Percentiles rank a stretch among this genome's conserved stretches.
Evolutionary conservation across 2,888 invertebrate genomes (phyloP).

Genomic region (Drosophila leonis): DNA sequence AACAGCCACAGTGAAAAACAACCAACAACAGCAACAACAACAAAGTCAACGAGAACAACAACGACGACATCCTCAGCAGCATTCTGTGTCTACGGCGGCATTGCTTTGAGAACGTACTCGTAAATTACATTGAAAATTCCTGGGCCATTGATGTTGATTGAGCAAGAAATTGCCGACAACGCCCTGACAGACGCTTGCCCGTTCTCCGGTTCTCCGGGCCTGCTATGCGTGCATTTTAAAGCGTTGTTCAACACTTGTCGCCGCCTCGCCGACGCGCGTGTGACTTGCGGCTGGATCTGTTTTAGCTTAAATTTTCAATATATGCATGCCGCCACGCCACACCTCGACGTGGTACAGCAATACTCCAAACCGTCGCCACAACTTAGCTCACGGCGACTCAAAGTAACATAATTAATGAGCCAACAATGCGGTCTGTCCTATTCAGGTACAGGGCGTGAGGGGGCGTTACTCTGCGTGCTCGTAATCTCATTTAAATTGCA

Average conservation of each 20-base stretch:
- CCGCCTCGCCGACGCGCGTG: not conserved
- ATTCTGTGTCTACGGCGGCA: conserved; percentile 33
- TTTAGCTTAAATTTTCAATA: conserved; percentile 67
- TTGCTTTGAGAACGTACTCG: conserved; percentile 61
- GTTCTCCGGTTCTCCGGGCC: conserved; percentile 19
- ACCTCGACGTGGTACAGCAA: conserved; percentile 2
- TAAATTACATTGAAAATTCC: conserved; percentile 80
- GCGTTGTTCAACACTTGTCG: conserved; percentile 60
- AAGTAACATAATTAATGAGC: conserved; percentile 77
- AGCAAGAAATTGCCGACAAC: conserved; percentile 81
- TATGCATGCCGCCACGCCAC: conserved; percentile 44
- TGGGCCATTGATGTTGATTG: conserved; percentile 80
- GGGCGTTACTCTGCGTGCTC: conserved; percentile 46
- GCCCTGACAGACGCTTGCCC: conserved; percentile 50
- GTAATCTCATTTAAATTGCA: conserved; percentile 66
- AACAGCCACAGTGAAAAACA: conserved; percentile 14
- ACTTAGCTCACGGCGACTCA: conserved; percentile 41
- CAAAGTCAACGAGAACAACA: conserved; percentile 20
- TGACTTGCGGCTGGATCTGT: conserved; percentile 50
- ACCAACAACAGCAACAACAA: conserved; percentile 13
- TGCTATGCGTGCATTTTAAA: conserved; percentile 44
- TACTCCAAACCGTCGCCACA: conserved; percentile 8
- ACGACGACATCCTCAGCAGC: conserved; percentile 30
- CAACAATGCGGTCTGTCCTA: conserved; percentile 36
- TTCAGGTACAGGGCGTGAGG: conserved; percentile 1